Evolutionary conservation across 2,797 vertebrate genomes (phyloP), one percentile per base, ranked within the genome.

Genomic region (Chiroxiphia lanceolata): DNA sequence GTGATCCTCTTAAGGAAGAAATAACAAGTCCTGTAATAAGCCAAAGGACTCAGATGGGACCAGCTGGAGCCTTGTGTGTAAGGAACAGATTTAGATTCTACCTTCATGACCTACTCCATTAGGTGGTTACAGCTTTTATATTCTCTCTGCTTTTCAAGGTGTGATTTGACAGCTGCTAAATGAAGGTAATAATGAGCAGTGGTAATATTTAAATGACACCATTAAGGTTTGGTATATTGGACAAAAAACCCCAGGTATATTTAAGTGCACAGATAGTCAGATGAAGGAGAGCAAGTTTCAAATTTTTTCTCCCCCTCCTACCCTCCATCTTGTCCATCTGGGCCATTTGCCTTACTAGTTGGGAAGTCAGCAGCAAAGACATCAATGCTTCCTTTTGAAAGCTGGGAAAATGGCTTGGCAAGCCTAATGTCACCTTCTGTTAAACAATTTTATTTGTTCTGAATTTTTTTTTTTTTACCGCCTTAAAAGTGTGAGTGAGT

Each of bases 321-420:
- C 50, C 29, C 13, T 68, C 34, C 61, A 57, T 93, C 36, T 36
- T 61, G 83, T 82, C 90, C 80, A 88, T 91, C 85, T 94, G 94
- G 84, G 77, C 76, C 76, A 47, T 83, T 94, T 91, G 33, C 61
- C 74, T 86, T 54, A 17, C 53, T 50, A 20, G 74, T 20, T 95
- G 51, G 40, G 51, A 64, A 89, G 86, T 56, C 92, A 89, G 25
- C 47, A 61, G 65, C 75, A 72, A 67, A 90, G 77, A 26, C 71
- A 68, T 74, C 29, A 38, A 2, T 63, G 51, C n/a, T 8, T 81
- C 71, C 69, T 78, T 83, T 44, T 89, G 59, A 92, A 92, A 93
- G 75, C 64, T 91, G 89, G 83, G 54, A 92, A 92, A 79, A 72
- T 76, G 78, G 34, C 47, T 92, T 94, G 90, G 83, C 80, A 95